Percentiles rank a stretch among this genome's conserved stretches.
Conservation (phyloP, 2,888 invertebrate genomes). For the Scaptomyza cyrtandrae region DNA sequence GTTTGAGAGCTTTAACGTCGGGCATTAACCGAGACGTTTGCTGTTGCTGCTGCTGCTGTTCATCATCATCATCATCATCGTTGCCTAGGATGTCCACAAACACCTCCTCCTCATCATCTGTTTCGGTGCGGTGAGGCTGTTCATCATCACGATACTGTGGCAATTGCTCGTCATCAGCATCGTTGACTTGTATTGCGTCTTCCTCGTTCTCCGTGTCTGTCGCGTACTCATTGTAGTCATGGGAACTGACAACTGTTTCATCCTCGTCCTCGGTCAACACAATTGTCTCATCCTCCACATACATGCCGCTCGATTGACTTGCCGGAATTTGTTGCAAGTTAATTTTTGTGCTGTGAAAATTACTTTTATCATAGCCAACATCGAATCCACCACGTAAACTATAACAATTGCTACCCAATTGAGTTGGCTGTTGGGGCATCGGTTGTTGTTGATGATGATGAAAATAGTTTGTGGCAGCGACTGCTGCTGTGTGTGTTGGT, state of each 20-base stretch:
- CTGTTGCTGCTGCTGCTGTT: slow-evolving; percentile 47
- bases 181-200: slow-evolving; percentile 78
- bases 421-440: too few species aligned
- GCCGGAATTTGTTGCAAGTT: slow-evolving; percentile 78
- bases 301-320: slow-evolving; percentile 75
- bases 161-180: slow-evolving; percentile 63
- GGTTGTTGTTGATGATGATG: too few species aligned
- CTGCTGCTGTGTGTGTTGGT: background rate
- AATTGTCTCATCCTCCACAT: slow-evolving; percentile 83
- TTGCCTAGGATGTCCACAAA: slow-evolving; percentile 83
- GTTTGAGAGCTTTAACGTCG: slow-evolving; percentile 74
- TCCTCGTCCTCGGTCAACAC: slow-evolving; percentile 84
- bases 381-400: slow-evolving; percentile 46
- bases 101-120: slow-evolving; percentile 80
- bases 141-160: background rate
- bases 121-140: too few species aligned
- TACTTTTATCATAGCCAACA: slow-evolving; percentile 62
- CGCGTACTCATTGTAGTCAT: slow-evolving; percentile 80
- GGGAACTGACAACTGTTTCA: slow-evolving; percentile 82
- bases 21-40: slow-evolving; percentile 42
- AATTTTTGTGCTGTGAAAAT: slow-evolving; percentile 69
- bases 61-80: slow-evolving; percentile 83
- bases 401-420: slow-evolving; percentile 39
- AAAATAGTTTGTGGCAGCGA: slow-evolving; percentile 49
- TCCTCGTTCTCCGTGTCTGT: slow-evolving; percentile 64